Conservation (phyloP, 2,113 vertebrate species). For the Labrus mixtus region DNA sequence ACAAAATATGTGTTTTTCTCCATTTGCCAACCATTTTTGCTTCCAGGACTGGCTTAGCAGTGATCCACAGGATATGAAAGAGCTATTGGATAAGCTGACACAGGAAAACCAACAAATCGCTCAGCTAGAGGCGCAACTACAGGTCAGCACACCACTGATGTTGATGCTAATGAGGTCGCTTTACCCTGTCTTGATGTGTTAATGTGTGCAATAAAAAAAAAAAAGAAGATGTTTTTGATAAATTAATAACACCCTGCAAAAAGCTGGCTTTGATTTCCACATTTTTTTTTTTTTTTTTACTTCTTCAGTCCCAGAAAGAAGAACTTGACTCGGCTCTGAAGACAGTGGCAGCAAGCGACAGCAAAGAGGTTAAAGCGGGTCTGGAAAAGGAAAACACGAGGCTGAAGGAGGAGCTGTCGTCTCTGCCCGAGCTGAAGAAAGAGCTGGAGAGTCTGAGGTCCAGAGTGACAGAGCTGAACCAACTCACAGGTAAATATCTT, state of each 20-base stretch:
- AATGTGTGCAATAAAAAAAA: background rate
- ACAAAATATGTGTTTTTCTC: conserved; percentile 49
- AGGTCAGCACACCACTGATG: conserved; percentile 78
- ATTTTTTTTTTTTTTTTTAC: conserved; percentile 3
- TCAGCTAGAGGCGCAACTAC: conserved; percentile 88
- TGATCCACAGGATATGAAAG: conserved; percentile 79
- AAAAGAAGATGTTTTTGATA: background rate
- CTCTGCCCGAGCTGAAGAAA: conserved; percentile 76
- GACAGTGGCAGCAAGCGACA: conserved; percentile 48
- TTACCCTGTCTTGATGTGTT: background rate
- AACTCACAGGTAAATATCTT: conserved; percentile 73
- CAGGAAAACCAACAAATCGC: conserved; percentile 93
- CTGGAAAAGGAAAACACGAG: conserved; percentile 74
- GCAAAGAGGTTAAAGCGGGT: conserved; percentile 49
- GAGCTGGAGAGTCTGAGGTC: conserved; percentile 80
- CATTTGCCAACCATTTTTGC: conserved; percentile 32
- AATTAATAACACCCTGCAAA: background rate
- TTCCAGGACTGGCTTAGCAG: conserved; percentile 70
- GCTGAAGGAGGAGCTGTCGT: conserved; percentile 76
- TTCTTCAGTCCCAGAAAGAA: conserved; percentile 72
- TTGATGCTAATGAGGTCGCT: conserved; percentile 24
- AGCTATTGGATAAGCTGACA: conserved; percentile 89
- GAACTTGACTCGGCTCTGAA: conserved; percentile 75
- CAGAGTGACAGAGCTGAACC: conserved; percentile 77
- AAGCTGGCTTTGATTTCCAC: background rate